A percentile compares a stretch with the other conserved stretches of the same genome.
Conservation (phyloP, 2,888 invertebrate species). For the Doris montereyensis region DNA sequence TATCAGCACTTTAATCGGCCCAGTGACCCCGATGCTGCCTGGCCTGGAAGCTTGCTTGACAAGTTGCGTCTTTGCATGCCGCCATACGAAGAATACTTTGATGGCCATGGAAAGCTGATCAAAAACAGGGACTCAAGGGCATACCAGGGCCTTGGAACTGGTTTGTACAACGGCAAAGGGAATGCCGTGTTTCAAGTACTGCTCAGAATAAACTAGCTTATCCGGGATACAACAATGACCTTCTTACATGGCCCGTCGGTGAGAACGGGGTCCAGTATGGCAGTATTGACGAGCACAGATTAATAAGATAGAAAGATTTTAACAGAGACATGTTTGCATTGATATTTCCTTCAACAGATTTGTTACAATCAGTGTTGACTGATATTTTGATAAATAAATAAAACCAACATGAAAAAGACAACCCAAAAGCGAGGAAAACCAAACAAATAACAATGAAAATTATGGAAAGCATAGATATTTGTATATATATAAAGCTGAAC, state of each 20-base stretch:
- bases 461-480: too few relatives aligned
- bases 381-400: too few relatives aligned
- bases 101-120: constrained; percentile 37
- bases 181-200: constrained; percentile 54
- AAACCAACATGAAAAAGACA: too few relatives aligned
- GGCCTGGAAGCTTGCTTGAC: constrained; percentile 70
- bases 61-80: constrained; percentile 67
- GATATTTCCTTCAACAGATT: too few relatives aligned
- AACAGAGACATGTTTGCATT: too few relatives aligned
- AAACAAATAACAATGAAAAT: too few relatives aligned
- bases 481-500: too few relatives aligned
- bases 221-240: constrained; percentile 53
- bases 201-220: constrained; percentile 47
- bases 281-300: constrained; percentile 39
- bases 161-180: constrained; percentile 31
- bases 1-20: constrained; percentile 26
- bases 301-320: constrained; percentile 28
- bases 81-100: constrained; percentile 47
- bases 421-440: too few relatives aligned
- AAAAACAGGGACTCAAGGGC: constrained; percentile 19
- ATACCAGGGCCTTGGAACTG: constrained; percentile 19
- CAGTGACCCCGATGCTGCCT: constrained; percentile 47
- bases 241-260: constrained; percentile 38
- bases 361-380: too few relatives aligned
- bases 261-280: constrained; percentile 34